Evolutionary conservation across 2,888 invertebrate genomes (phyloP).

Genomic region (Drosophila differens): DNA sequence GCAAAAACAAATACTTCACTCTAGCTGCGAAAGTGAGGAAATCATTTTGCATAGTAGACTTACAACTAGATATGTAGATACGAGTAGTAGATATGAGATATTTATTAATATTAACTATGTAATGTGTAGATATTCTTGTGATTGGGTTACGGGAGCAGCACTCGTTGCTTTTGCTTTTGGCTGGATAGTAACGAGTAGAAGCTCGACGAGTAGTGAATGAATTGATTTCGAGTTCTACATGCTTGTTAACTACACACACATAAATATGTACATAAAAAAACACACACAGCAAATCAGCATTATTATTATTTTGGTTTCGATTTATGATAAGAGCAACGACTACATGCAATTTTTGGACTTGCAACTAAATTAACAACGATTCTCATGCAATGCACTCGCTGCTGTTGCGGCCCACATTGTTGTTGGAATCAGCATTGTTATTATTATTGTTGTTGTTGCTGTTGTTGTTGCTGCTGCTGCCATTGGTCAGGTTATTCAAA

Average conservation of each 20-base stretch:
- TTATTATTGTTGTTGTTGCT: constrained; percentile 44
- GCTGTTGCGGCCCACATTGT: constrained; percentile 72
- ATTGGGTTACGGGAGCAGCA: neutral
- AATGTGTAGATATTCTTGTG: constrained; percentile 4
- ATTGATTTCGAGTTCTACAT: constrained; percentile 40
- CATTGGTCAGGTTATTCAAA: constrained; percentile 62
- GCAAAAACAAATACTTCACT: constrained; percentile 37
- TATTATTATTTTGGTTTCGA: constrained; percentile 2
- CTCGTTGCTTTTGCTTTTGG: constrained; percentile 10
- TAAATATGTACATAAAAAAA: constrained; percentile 31
- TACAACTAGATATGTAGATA: constrained; percentile 45
- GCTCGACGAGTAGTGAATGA: constrained; percentile 13
- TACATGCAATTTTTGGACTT: constrained; percentile 35
- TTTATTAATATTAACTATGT: constrained; percentile 24
- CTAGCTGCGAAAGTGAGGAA: constrained; percentile 30
- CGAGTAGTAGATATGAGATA: constrained; percentile 16
- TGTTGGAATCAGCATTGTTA: constrained; percentile 66
- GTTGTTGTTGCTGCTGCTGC: constrained; percentile 50
- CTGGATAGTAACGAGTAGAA: constrained; percentile 4
- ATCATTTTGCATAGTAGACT: constrained; percentile 46
- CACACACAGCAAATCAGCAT: constrained; percentile 27
- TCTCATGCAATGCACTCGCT: constrained; percentile 83
- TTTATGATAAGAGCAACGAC: constrained; percentile 27
- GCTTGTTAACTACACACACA: constrained; percentile 45
- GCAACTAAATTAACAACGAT: constrained; percentile 67